Percentiles rank a stretch among this genome's conserved stretches.
phyloP scores from a whole-genome alignment of 2,113 vertebrate species.

The Hipposideros armiger region DNA sequence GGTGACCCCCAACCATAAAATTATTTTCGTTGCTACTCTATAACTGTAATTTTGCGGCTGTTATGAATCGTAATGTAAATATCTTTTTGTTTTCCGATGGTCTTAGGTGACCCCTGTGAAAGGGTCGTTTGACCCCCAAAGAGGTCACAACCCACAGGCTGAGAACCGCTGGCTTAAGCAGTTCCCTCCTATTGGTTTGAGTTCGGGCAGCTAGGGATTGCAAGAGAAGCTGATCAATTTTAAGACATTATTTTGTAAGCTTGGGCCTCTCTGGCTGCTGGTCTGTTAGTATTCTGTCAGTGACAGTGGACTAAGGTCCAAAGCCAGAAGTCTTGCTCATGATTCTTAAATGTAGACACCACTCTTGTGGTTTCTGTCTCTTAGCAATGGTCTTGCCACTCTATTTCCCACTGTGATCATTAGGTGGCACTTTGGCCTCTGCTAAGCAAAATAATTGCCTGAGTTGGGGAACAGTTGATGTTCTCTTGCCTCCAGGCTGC shows the following conservation, averaged over 20 bases:
- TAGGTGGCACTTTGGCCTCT: not conserved
- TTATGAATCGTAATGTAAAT: no score
- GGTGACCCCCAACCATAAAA: no score
- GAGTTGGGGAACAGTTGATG: not conserved
- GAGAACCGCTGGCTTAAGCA: not conserved
- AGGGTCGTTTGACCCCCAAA: no score
- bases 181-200: not conserved
- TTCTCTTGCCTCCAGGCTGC: not conserved
- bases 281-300: not conserved
- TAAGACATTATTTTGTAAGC: not conserved
- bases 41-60: no score
- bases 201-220: not conserved
- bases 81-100: no score
- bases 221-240: not conserved
- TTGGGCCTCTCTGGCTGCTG: not conserved
- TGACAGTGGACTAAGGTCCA: not conserved
- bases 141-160: no score
- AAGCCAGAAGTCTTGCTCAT: not conserved
- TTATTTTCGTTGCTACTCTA: no score
- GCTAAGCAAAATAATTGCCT: not conserved
- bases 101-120: no score
- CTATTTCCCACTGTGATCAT: not conserved
- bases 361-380: not conserved
- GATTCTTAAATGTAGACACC: not conserved
- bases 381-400: not conserved